phyloP scores from a whole-genome alignment of 2,888 invertebrate genomes.

The Melieria omissa region DNA sequence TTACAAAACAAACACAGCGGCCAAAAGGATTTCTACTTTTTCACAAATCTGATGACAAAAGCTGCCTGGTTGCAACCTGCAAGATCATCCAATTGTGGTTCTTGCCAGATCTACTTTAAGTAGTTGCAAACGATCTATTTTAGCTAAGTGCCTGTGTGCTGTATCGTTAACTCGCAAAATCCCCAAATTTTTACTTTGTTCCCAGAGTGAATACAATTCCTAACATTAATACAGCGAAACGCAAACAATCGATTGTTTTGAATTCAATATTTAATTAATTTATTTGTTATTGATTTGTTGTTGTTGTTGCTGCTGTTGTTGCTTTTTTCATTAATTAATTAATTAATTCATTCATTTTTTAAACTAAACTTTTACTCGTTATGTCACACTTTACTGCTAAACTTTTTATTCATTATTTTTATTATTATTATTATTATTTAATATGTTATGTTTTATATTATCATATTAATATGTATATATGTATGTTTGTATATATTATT shows the following conservation, averaged over 20 bases:
- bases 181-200: too few relatives aligned
- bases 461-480: conserved; percentile 14
- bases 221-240: too few relatives aligned
- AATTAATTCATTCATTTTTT: conserved; percentile 35
- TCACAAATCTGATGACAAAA: too few relatives aligned
- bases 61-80: too few relatives aligned
- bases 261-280: conserved; percentile 31
- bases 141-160: too few relatives aligned
- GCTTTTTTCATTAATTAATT: conserved; percentile 33
- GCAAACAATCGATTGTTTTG: not conserved
- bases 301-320: conserved; percentile 11
- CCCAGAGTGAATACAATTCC: too few relatives aligned
- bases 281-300: conserved; percentile 26
- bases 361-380: conserved; percentile 32
- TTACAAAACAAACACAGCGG: too few relatives aligned
- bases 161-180: too few relatives aligned
- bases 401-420: conserved; percentile 37
- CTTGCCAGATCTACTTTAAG: too few relatives aligned
- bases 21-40: too few relatives aligned
- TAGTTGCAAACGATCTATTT: too few relatives aligned
- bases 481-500: conserved; percentile 11
- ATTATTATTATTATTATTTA: conserved; percentile 1
- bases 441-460: conserved; percentile 1
- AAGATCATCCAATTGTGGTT: too few relatives aligned
- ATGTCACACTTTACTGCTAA: conserved; percentile 31